Base-by-base conservation (phyloP, 2,113 vertebrate genomes). In the Lophochroa leadbeateri region DNA sequence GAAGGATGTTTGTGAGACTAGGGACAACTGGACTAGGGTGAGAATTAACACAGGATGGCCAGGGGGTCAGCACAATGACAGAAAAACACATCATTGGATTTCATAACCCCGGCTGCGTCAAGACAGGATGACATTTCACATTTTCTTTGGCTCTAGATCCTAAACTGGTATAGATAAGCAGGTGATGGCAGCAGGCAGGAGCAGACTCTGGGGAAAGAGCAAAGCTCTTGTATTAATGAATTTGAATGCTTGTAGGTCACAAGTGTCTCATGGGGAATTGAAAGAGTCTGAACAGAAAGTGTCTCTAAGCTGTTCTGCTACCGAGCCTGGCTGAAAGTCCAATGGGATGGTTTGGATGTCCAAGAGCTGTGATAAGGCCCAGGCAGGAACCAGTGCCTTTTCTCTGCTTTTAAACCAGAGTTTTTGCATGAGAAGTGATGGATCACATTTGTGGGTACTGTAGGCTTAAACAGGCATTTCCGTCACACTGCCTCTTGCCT, bases 241-340 rank as follows among this genome's bases (percentile, higher is more conserved):
- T 39, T 39, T 39, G 39, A 39, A 39, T 39, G 39, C 39, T 11
- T 39, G 39, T 39, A 39, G 39, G 39, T 39, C 39, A 39, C 0
- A 2, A 27, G 5, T n/a, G 11, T 33, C 6, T 91, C 29, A 15
- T 0, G 5, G 72, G 69, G 53, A 47, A 61, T 0, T 23, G 58
- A 83, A 1, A 13, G 57, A 23, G 27, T 61, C 44, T 65, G 44
- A 69, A 31, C 57, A 88, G 23, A 71, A 82, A 21, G 43, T 2
- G 2, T 71, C 80, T 61, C 58, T 37, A 37, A 80, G 10, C 5
- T 80, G 15, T 52, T 53, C 39, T 88, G 57, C 63, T 64, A 28
- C 21, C 31, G 52, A 91, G 52, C 53, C 68, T 52, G 63, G 17
- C 18, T 58, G 50, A 58, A 74, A 50, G 24, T n/a, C 27, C 39